Evolutionary conservation across 2,888 invertebrate species (phyloP).

Genomic region (Acronicta aceris): DNA sequence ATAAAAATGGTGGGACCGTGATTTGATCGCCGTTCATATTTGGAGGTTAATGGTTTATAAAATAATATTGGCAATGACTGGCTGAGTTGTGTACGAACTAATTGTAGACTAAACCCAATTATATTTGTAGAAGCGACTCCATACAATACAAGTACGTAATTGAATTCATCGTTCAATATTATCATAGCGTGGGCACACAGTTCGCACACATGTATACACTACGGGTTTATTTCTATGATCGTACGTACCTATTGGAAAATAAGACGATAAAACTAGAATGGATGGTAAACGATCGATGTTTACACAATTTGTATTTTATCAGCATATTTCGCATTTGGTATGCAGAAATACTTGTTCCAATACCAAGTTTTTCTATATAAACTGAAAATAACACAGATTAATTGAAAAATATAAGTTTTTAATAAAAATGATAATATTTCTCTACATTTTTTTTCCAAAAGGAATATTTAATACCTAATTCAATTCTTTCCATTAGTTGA

Average conservation of each 20-base stretch:
- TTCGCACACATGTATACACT: slow-evolving; percentile 23
- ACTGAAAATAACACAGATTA: too few relatives aligned
- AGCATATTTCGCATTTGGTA: slow-evolving; percentile 21
- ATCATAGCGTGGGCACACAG: slow-evolving; percentile 15
- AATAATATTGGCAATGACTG: slow-evolving; percentile 49
- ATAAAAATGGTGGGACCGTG: slow-evolving; percentile 69
- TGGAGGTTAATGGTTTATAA: slow-evolving; percentile 70
- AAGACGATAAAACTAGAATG: slow-evolving; percentile 45
- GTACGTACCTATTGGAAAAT: slow-evolving; percentile 17
- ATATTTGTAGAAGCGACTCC: slow-evolving; percentile 18
- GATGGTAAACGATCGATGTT: slow-evolving; percentile 40
- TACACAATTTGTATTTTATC: slow-evolving; percentile 39
- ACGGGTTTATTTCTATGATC: slow-evolving; percentile 41
- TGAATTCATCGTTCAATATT: slow-evolving; percentile 32
- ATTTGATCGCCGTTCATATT: slow-evolving; percentile 63
- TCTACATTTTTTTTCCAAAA: too few relatives aligned
- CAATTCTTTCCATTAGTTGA: too few relatives aligned
- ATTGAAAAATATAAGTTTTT: too few relatives aligned
- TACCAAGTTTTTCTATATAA: not conserved
- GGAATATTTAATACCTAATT: too few relatives aligned
- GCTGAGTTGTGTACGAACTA: slow-evolving; percentile 32
- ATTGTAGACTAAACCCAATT: slow-evolving; percentile 44
- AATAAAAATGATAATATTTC: too few relatives aligned
- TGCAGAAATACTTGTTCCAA: slow-evolving; percentile 2
- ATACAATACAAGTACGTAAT: slow-evolving; percentile 29